A percentile compares a stretch with the other conserved stretches of the same genome.
Evolutionary conservation across 2,113 vertebrate species (phyloP).

Genomic region (Gavialis gangeticus): DNA sequence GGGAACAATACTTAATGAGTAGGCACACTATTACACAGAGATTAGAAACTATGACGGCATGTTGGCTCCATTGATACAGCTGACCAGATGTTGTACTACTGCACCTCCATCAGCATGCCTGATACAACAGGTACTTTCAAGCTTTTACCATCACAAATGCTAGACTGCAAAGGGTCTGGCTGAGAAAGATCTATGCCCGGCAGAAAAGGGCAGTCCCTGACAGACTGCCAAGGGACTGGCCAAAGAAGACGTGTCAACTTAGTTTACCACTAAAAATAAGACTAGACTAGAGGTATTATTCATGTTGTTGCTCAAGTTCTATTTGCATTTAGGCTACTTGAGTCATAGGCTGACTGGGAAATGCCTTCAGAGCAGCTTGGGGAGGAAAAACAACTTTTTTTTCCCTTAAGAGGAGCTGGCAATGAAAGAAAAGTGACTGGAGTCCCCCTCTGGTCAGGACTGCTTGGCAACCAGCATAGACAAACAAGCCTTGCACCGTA

Average conservation of each 20-base stretch:
- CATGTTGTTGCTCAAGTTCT: neutral
- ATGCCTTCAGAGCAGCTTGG: accelerated
- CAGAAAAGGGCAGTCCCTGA: neutral
- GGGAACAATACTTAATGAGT: neutral
- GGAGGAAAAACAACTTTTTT: accelerated
- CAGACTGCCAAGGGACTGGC: too few relatives aligned
- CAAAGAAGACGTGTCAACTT: neutral
- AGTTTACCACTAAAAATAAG: neutral
- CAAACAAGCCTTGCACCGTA: neutral
- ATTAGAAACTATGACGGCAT: neutral
- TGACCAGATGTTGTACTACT: neutral
- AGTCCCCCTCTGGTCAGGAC: neutral
- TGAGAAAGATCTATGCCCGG: neutral
- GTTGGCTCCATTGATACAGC: neutral
- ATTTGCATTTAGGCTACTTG: neutral
- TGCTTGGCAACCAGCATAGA: accelerated
- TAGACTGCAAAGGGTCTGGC: neutral
- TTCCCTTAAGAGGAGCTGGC: accelerated
- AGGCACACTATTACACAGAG: neutral
- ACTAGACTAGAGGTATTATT: neutral
- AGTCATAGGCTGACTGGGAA: neutral
- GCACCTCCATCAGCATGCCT: neutral
- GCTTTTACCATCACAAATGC: neutral
- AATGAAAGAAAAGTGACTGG: neutral
- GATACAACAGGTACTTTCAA: neutral